Evolutionary conservation across 2,888 invertebrate species (phyloP), one percentile per base, ranked within the genome.

Genomic region (Liopterus haemorrhoidalis): DNA sequence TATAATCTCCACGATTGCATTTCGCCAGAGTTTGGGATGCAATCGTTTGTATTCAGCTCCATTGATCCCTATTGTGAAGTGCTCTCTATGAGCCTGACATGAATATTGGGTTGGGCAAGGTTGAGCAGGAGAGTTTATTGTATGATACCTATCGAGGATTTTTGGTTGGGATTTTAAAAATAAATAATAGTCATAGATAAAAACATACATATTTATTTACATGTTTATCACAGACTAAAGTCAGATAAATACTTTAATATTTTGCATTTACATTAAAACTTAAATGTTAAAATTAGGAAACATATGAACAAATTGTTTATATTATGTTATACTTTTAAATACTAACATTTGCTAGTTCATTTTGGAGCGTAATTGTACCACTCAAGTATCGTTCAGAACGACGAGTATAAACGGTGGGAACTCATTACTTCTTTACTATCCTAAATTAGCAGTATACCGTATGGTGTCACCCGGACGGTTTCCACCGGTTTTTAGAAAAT

Each of bases 171-270:
- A n/a, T n/a, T n/a, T n/a, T n/a, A n/a, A n/a, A n/a, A n/a, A n/a
- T n/a, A n/a, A n/a, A 22, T n/a, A 9, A 6, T 33, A 41, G 12
- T 14, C 41, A 41, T 30, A 33, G 32, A 41, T 41, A 41, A 41
- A 41, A 41, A 41, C 41, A 41, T 41, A 19, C 41, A 41, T 30
- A 33, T 33, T 33, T 41, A 41, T 41, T 33, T 41, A 41, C 41
- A 41, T 32, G 32, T 39, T 60, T 63, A 65, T 65, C 65, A 65
- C 65, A 65, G 64, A 60, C 60, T 60, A 60, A 62, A 56, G 60
- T 63, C 59, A 60, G 56, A 62, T 59, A 61, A 60, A 59, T 61
- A 58, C 54, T 58, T 59, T 59, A 57, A 59, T 41, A 41, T 24
- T 32, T 25, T 41, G 27, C 30, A 25, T 41, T 22, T 12, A 16